Evolutionary conservation across 1,140 invertebrate species (phyloP).

Genomic region (Bombus polaris): DNA sequence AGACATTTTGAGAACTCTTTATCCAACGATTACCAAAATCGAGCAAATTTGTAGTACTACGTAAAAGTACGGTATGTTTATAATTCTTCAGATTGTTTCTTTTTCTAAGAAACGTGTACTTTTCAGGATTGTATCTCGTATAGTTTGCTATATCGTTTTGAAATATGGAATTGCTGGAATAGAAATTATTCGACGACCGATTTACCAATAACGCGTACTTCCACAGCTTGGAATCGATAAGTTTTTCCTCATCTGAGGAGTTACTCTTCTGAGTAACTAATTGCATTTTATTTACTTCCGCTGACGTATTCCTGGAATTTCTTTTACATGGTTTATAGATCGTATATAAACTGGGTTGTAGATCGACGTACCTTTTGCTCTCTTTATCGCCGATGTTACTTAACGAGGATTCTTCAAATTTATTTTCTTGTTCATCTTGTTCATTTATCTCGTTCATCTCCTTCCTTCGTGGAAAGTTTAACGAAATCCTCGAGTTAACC

Average conservation of each 20-base stretch:
- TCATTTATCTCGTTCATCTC: too few species aligned
- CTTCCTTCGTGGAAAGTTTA: too few species aligned
- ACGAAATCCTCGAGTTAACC: too few species aligned
- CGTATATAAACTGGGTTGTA: neutral
- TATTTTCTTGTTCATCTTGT: neutral
- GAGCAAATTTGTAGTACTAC: neutral
- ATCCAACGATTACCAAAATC: neutral
- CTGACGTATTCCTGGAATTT: neutral
- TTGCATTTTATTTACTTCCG: constrained; percentile 1
- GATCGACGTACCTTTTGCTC: neutral
- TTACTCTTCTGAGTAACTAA: neutral
- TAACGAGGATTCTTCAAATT: neutral
- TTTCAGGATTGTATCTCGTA: neutral
- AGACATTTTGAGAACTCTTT: neutral
- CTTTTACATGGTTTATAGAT: neutral
- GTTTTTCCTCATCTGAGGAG: neutral
- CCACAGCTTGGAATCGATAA: neutral
- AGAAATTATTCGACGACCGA: constrained; percentile 27
- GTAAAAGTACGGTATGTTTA: neutral
- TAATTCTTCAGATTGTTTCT: neutral
- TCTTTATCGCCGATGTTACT: neutral
- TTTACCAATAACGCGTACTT: constrained; percentile 24
- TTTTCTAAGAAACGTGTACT: neutral
- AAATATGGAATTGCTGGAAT: neutral
- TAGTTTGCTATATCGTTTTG: neutral